phyloP scores from a whole-genome alignment of 2,113 vertebrate species.

The Myiagra hebetior region DNA sequence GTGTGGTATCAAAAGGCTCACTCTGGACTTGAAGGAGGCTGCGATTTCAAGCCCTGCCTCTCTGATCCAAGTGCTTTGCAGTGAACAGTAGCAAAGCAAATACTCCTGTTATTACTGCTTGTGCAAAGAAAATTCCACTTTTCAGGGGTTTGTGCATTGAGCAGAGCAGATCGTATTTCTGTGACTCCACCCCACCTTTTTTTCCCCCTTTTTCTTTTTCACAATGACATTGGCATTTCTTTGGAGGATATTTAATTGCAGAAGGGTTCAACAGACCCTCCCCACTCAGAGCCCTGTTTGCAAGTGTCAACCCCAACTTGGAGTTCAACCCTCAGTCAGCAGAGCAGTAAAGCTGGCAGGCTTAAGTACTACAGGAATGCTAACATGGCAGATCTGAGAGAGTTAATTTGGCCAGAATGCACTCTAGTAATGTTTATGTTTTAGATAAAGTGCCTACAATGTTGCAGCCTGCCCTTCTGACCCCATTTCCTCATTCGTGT shows the following conservation, averaged over 20 bases:
- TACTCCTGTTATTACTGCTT: neutral
- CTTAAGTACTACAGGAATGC: conserved; percentile 76
- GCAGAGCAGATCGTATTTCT: neutral
- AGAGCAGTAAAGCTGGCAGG: conserved; percentile 70
- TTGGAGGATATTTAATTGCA: conserved; percentile 16
- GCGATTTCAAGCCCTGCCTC: neutral
- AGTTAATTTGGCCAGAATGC: conserved; percentile 84
- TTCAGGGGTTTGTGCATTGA: neutral
- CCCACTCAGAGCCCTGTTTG: neutral
- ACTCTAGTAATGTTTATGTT: conserved; percentile 84
- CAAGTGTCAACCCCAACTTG: conserved; percentile 54
- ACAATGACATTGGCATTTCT: neutral
- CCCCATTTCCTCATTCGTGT: conserved; percentile 78
- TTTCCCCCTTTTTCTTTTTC: fast-evolving
- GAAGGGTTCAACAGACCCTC: neutral
- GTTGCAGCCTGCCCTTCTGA: conserved; percentile 79
- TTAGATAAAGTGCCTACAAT: conserved; percentile 83
- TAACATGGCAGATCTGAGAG: conserved; percentile 78
- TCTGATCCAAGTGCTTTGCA: neutral
- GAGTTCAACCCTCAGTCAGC: conserved; percentile 56
- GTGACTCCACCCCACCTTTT: too few relatives aligned
- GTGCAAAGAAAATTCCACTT: neutral
- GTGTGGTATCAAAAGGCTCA: neutral
- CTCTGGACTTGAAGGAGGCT: neutral
- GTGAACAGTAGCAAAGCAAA: conserved; percentile 21